Base-by-base conservation (phyloP, 2,888 invertebrate species). In the Lochmaea crataegi region DNA sequence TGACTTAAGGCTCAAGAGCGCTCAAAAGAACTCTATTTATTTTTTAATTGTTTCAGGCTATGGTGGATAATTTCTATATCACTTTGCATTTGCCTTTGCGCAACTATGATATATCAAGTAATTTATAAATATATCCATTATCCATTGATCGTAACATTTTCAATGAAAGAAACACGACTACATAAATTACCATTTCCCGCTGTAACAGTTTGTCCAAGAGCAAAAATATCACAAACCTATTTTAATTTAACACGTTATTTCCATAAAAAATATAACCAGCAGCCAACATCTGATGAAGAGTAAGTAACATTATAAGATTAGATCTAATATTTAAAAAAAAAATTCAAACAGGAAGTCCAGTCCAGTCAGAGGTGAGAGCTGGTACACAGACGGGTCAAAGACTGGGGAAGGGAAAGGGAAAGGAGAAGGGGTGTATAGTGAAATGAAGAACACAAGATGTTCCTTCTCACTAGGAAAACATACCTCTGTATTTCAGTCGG, bases 91-190 rank as follows among this genome's bases (percentile, higher is more conserved):
- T 64, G 72, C 14, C 57, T 75, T 18, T 74, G 76, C 60, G 69
- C 63, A 14, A 32, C 64, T 48, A 86, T 92, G 16, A 92, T 92
- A 48, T 86, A 88, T 72, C 90, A 92, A 83, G 90, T 92, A 12
- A 93, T 91, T 89, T 88, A 89, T 77, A 93, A 93, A 84, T 93
- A 93, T 92, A 89, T 90, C 72, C 89, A 90, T 76, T 92, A 90
- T 80, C 93, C 93, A 0, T 92, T 93, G 0, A 92, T 93, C 78
- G 92, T 93, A 4, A 92, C 91, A 80, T 93, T 93, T 82, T 92
- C 92, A 0, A 92, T 92, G 82, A 91, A 90, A 68, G 90, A 92
- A 0, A 92, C 92, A n/a, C 90, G 90, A 7, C 89, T 91, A 69
- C 90, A 90, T 89, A 88, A 90, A 86, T 89, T 91, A 32, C 85